These are phyloP conservation scores for Sphaerodactylus townsendi DNA, from an alignment of 2,113 vertebrate genomes.

Conservation along the genomic window DNA sequence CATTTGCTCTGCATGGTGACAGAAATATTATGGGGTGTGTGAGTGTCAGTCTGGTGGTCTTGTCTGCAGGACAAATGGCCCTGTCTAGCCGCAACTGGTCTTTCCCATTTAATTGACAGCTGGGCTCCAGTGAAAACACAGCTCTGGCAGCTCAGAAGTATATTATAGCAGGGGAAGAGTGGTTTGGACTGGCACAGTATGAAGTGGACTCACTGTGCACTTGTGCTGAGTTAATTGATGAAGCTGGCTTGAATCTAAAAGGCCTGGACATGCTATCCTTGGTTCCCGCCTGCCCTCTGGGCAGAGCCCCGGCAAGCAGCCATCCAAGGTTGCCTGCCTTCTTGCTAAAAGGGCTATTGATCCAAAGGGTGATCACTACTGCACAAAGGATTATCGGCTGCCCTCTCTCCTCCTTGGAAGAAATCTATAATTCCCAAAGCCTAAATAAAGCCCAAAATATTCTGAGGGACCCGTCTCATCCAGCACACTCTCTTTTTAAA, in stretches of 20 bases:
- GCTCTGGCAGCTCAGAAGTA: neutral
- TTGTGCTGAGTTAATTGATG: conserved; percentile 21
- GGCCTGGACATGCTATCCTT: conserved; percentile 7
- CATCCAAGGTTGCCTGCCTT: neutral
- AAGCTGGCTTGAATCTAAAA: neutral
- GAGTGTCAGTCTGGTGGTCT: neutral
- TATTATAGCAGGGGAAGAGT: neutral
- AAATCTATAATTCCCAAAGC: too few relatives aligned
- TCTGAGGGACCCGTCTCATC: too few relatives aligned
- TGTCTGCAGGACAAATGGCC: neutral
- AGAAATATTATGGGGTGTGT: neutral
- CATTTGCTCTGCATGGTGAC: neutral
- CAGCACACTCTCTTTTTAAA: too few relatives aligned
- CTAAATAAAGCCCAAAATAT: too few relatives aligned
- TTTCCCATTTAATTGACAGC: conserved; percentile 16
- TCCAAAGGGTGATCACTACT: too few relatives aligned
- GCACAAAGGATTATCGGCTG: too few relatives aligned
- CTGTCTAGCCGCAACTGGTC: conserved; percentile 2
- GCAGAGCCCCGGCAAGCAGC: neutral
- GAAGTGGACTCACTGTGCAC: neutral
- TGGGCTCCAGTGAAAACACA: neutral
- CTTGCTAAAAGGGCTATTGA: neutral
- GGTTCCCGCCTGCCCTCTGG: neutral
- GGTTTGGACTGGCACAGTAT: neutral
- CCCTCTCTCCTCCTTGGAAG: too few relatives aligned